Base-by-base conservation (phyloP, 2,888 invertebrate species). In the Sesia apiformis region DNA sequence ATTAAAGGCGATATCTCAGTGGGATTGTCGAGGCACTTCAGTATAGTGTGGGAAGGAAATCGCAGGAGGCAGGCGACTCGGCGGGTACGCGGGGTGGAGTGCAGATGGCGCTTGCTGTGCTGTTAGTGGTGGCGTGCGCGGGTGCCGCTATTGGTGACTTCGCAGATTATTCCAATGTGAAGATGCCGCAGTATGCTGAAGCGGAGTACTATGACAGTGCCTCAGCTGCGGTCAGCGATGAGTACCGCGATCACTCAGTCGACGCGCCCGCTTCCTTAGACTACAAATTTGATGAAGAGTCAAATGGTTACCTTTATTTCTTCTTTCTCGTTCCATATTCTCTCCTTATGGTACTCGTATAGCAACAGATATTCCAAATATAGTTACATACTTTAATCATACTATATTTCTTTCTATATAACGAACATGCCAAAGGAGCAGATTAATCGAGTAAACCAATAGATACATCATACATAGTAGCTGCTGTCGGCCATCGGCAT, bases 261-360 rank as follows among this genome's bases (percentile, higher is more conserved):
- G 82, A 80, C 53, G 72, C 72, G 23, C 65, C 78, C 40, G 74
- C 78, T 38, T 62, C 74, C n/a, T 69, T 73, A 40, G 84, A 85
- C 64, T 85, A 85, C 62, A 81, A 79, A 60, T 80, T 77, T 59
- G 78, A 80, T 43, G 83, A 82, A 52, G 73, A 76, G 40, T 52
- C 63, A 41, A 63, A 56, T 52, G 70, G 76, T 78, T 23, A 23
- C 23, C 23, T 23, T 23, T 23, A 23, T 23, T 23, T 23, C 2
- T 23, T 23, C 23, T 23, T 23, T 23, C n/a, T 23, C 23, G 23
- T 23, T 23, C 23, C 23, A 23, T 23, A 1, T 1, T 23, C 23
- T 23, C 23, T 23, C 23, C 1, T 23, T 23, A 23, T 23, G 23
- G 23, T 23, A 23, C 23, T n/a, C 23, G 23, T 23, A 23, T 23